Evolutionary conservation across 2,888 invertebrate genomes (phyloP).

Genomic region (Oxyscelio sp.): DNA sequence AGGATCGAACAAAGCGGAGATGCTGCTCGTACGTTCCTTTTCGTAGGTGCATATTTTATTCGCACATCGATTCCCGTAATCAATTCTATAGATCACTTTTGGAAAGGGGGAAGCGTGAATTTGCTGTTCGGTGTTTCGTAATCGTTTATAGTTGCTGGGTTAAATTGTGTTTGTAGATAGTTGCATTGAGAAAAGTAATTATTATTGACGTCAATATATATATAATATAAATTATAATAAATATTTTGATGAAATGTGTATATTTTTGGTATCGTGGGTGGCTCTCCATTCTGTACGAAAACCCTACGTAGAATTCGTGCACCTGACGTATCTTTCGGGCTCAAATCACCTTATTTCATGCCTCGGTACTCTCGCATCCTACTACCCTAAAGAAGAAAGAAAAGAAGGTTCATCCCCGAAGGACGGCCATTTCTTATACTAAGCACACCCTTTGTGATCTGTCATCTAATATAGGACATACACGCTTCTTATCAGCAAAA

Average conservation of each 20-base stretch:
- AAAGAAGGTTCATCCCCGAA: constrained; percentile 69
- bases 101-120: background rate
- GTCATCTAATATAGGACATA: constrained; percentile 38
- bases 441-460: constrained; percentile 54
- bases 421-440: constrained; percentile 55
- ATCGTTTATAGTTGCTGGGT: too few species aligned
- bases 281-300: constrained; percentile 55
- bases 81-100: background rate
- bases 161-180: too few species aligned
- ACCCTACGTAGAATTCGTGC: constrained; percentile 72
- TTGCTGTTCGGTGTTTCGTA: too few species aligned
- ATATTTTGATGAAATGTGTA: constrained; percentile 84
- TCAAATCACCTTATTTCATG: constrained; percentile 80
- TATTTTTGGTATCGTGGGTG: background rate
- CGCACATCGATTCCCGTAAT: constrained; percentile 9
- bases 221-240: constrained; percentile 85
- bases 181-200: too few species aligned
- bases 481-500: too few species aligned
- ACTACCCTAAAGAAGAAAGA: constrained; percentile 74
- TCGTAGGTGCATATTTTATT: constrained; percentile 16
- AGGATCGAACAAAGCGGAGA: constrained; percentile 16
- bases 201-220: too few species aligned
- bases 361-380: constrained; percentile 76
- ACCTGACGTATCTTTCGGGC: constrained; percentile 78
- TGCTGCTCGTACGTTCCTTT: constrained; percentile 2